Evolutionary conservation across 1,140 invertebrate species (phyloP), one percentile per base, ranked within the genome.

Genomic region (Trinorchestia longiramus): DNA sequence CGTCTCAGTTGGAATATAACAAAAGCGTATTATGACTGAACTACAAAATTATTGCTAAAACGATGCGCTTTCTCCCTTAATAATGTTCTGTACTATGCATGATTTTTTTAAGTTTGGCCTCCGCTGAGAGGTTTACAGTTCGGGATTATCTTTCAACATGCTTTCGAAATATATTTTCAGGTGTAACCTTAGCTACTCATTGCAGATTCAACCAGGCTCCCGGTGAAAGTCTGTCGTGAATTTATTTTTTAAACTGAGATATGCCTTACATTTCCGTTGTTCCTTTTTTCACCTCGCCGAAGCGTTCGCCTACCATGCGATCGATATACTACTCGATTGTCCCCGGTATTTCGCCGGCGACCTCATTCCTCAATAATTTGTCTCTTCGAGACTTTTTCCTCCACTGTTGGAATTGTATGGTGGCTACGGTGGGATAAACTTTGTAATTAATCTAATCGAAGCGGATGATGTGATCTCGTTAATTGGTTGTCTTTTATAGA

Each of bases 401-500:
- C 8, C 62, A 3, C 62, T 77, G 62, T 28, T 15, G 62, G 1
- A 77, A 77, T 11, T 77, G 28, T 11, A 77, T 3, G 36, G 28
- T 36, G 28, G 62, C 28, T 77, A 36, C 62, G 62, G 62, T 77
- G 62, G 62, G 1, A 28, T 15, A 23, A 77, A 19, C 28, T 77
- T n/a, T 36, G 11, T 23, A 77, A 23, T 15, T 77, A 77, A 36
- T 77, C 62, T 77, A 77, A 77, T 77, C 28, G 15, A 77, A 77
- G 62, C 62, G 62, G 15, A 28, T 77, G 62, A 77, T 77, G 62
- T 43, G 88, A 90, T 90, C 88, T 90, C 88, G 88, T 41, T 41
- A 90, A 90, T 90, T 90, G 88, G 88, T 90, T 90, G 88, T 90
- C 88, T 90, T 90, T 17, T 41, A 43, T 42, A 42, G 88, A 90